Evolutionary conservation across 2,797 vertebrate genomes (phyloP).

Genomic region (Aphelocoma californica): DNA sequence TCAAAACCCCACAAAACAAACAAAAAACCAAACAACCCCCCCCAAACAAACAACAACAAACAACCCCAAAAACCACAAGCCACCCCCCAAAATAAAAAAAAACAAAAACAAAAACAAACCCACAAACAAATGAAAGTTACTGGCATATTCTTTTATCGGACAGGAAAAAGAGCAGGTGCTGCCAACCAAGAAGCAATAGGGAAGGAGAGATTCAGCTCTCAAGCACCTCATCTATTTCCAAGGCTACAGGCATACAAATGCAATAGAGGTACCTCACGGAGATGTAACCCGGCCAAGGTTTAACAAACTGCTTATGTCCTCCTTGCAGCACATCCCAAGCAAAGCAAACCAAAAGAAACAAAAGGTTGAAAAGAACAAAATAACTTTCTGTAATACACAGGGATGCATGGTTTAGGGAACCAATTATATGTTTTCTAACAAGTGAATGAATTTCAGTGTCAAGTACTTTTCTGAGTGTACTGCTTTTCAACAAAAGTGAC

Average conservation of each 20-base stretch:
- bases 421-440: neutral
- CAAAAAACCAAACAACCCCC: neutral
- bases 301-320: slow-evolving; percentile 9
- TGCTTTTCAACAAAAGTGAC: neutral
- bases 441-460: neutral
- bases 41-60: neutral
- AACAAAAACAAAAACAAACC: too few species aligned
- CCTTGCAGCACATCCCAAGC: neutral
- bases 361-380: neutral
- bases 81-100: neutral
- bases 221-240: slow-evolving; percentile 18
- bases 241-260: neutral
- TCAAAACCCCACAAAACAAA: neutral
- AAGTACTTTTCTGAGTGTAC: neutral
- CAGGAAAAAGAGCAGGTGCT: neutral
- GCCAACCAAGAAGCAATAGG: neutral
- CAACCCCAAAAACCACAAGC: neutral
- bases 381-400: neutral
- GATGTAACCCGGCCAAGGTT: neutral
- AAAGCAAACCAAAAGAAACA: neutral
- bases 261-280: neutral
- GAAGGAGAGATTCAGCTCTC: neutral
- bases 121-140: neutral
- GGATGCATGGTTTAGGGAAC: neutral
- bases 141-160: neutral